phyloP scores from a whole-genome alignment of 2,888 invertebrate genomes.

The Chymomyza caudatula region DNA sequence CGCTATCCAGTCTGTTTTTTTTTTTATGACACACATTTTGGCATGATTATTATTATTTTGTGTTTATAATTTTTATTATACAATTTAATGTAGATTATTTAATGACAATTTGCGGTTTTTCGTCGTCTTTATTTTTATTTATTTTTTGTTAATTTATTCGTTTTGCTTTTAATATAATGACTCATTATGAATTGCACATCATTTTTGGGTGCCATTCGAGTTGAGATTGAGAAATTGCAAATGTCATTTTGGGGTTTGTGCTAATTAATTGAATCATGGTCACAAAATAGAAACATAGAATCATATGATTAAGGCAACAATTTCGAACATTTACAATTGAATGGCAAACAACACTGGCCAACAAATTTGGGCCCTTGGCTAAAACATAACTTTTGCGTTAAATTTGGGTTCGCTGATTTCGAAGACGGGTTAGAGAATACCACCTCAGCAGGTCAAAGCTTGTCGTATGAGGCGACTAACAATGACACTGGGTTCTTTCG shows the following conservation, averaged over 20 bases:
- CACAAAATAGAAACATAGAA: background rate
- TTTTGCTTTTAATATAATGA: background rate
- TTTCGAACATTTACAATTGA: too few species aligned
- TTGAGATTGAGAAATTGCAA: background rate
- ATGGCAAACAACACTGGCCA: too few species aligned
- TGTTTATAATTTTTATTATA: background rate
- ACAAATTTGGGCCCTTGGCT: too few species aligned
- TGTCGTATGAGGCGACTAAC: too few species aligned
- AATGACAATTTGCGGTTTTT: background rate
- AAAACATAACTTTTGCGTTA: too few species aligned
- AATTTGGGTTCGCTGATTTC: too few species aligned
- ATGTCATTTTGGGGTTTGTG: too few species aligned
- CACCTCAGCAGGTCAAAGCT: too few species aligned
- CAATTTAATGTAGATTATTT: background rate
- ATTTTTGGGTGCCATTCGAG: background rate
- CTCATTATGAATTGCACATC: background rate
- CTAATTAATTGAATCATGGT: background rate
- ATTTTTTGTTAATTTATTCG: background rate
- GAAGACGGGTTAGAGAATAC: too few species aligned
- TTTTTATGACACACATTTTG: slow-evolving; percentile 3
- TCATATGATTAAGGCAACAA: too few species aligned
- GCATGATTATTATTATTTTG: background rate
- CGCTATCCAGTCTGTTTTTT: background rate
- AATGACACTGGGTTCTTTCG: too few species aligned
- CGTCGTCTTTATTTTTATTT: background rate